These are phyloP conservation scores for Bombus sibiricus DNA, from an alignment of 1,140 invertebrate species.

Conservation along the genomic window DNA sequence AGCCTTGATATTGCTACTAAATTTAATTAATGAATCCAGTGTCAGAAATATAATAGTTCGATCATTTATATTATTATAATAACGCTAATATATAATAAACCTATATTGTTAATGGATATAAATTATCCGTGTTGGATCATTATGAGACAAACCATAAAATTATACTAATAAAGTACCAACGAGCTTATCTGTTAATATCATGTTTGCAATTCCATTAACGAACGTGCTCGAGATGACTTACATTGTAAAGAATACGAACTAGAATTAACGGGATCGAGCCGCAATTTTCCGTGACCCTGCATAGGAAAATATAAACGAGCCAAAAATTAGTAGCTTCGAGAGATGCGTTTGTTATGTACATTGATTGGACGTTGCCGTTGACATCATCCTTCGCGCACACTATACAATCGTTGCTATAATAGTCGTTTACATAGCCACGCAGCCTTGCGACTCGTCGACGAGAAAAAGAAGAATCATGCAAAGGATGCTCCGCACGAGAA, in stretches of 20 bases:
- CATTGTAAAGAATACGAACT: background rate
- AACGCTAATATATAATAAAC: no score
- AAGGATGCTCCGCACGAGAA: slow-evolving; percentile 22
- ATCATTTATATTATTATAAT: no score
- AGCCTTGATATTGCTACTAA: no score
- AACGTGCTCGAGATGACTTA: background rate
- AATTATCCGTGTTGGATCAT: no score
- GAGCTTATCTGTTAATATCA: background rate
- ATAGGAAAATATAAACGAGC: background rate
- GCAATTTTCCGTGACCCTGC: slow-evolving; percentile 21
- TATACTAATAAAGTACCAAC: background rate
- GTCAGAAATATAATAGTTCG: no score
- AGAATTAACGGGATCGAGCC: background rate
- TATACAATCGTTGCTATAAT: slow-evolving; percentile 63
- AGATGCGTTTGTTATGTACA: slow-evolving; percentile 36
- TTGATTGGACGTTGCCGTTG: slow-evolving; percentile 53
- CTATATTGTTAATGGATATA: no score
- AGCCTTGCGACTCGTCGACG: slow-evolving; percentile 29
- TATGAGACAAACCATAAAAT: background rate
- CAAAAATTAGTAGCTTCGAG: slow-evolving; percentile 26
- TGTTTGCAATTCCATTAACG: background rate
- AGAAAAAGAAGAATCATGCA: slow-evolving; percentile 27
- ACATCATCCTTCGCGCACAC: slow-evolving; percentile 63
- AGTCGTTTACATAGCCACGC: slow-evolving; percentile 68
- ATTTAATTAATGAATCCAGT: no score